phyloP scores from a whole-genome alignment of 2,797 vertebrate genomes.

The Cyclura pinguis region DNA sequence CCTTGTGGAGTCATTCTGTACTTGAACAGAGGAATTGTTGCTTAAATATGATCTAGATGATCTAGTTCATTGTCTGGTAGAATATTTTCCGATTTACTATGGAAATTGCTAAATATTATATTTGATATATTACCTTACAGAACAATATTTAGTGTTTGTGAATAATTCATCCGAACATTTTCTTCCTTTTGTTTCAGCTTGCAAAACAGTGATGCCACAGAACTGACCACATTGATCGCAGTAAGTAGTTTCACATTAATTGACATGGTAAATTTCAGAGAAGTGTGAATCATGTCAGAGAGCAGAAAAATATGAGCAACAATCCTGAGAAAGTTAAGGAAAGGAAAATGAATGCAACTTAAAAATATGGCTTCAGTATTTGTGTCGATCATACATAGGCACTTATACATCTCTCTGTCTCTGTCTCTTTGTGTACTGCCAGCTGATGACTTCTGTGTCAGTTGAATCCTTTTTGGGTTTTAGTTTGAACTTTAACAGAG shows the following conservation, averaged over 20 bases:
- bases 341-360: background rate
- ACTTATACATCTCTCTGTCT: background rate
- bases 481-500: no score
- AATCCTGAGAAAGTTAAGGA: background rate
- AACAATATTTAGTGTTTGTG: conserved; percentile 55
- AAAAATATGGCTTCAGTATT: background rate
- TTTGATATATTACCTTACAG: conserved; percentile 57
- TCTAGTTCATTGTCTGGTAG: conserved; percentile 36
- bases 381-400: background rate
- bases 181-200: conserved; percentile 83
- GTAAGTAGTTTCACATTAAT: conserved; percentile 79
- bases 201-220: conserved; percentile 81
- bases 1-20: background rate
- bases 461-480: no score
- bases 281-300: background rate
- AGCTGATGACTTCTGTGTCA: no score
- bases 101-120: conserved; percentile 32
- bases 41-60: background rate
- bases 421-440: background rate
- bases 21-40: background rate
- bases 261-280: conserved; percentile 37
- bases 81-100: background rate
- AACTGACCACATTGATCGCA: conserved; percentile 80
- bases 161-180: conserved; percentile 69
- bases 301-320: background rate